Evolutionary conservation across 2,113 vertebrate species (phyloP).

Genomic region (Orcinus orca): DNA sequence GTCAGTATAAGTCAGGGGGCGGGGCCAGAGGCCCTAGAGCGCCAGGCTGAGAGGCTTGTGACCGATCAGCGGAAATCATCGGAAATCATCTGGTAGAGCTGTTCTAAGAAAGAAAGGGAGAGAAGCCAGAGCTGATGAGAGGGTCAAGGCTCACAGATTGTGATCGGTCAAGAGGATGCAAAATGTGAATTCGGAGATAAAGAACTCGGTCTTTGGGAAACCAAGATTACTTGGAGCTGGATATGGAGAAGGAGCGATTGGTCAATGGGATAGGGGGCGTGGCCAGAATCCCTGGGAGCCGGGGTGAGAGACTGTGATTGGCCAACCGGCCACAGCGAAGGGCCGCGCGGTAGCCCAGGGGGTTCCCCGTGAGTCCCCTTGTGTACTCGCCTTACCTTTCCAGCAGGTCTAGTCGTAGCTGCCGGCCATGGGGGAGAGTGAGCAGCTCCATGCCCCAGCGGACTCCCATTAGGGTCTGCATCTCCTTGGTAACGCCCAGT

Average conservation of each 20-base stretch:
- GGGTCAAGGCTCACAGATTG: neutral
- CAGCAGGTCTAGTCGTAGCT: conserved; percentile 95
- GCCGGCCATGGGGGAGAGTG: conserved; percentile 97
- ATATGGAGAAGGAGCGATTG: neutral
- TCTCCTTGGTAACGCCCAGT: conserved; percentile 92
- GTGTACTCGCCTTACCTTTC: conserved; percentile 88
- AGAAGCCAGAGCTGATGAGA: neutral
- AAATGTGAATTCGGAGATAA: neutral
- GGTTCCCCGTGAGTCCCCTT: neutral
- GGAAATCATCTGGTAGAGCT: neutral
- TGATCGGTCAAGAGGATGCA: neutral
- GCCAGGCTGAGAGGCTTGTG: neutral
- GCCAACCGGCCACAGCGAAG: neutral
- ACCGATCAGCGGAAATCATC: neutral
- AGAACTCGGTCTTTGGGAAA: neutral
- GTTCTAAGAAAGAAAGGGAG: neutral
- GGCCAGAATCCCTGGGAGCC: neutral
- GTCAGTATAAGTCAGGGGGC: neutral
- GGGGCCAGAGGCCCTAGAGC: neutral
- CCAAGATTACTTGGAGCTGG: neutral
- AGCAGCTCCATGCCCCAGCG: conserved; percentile 96
- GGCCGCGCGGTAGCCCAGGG: neutral
- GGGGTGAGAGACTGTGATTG: neutral
- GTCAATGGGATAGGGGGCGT: neutral
- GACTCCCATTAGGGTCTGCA: conserved; percentile 97